A percentile compares a stretch with the other conserved stretches of the same genome.
Conservation (phyloP, 2,113 vertebrate species). For the Calypte anna region DNA sequence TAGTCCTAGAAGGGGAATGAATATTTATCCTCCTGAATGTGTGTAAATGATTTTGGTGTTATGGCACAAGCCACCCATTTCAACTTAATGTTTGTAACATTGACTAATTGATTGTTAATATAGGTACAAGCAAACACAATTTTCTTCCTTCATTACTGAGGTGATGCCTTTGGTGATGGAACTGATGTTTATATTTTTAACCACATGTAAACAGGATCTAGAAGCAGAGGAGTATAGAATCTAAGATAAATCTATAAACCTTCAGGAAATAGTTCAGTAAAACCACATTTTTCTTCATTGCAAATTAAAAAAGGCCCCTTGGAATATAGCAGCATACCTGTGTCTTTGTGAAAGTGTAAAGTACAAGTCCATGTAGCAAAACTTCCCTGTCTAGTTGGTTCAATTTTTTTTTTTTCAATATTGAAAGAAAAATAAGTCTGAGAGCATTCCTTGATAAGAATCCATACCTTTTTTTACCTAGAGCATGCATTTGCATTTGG, state of each 20-base stretch:
- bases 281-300: neutral
- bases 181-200: neutral
- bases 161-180: neutral
- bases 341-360: neutral
- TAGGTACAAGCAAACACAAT: neutral
- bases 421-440: neutral
- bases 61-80: neutral
- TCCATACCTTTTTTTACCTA: neutral
- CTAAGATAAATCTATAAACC: neutral
- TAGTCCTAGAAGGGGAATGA: neutral
- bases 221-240: neutral
- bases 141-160: neutral
- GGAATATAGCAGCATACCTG: neutral
- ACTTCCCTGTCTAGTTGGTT: neutral
- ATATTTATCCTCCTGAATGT: neutral
- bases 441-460: neutral
- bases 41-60: neutral
- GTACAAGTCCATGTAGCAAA: neutral
- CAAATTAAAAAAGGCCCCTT: neutral
- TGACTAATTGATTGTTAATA: neutral
- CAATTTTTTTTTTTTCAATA: neutral
- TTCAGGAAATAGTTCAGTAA: neutral
- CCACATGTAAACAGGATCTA: neutral
- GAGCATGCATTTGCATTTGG: fast-evolving
- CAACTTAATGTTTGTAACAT: neutral